Evolutionary conservation across 1,140 invertebrate species (phyloP), one percentile per base, ranked within the genome.

Genomic region (Drosophila serrata): DNA sequence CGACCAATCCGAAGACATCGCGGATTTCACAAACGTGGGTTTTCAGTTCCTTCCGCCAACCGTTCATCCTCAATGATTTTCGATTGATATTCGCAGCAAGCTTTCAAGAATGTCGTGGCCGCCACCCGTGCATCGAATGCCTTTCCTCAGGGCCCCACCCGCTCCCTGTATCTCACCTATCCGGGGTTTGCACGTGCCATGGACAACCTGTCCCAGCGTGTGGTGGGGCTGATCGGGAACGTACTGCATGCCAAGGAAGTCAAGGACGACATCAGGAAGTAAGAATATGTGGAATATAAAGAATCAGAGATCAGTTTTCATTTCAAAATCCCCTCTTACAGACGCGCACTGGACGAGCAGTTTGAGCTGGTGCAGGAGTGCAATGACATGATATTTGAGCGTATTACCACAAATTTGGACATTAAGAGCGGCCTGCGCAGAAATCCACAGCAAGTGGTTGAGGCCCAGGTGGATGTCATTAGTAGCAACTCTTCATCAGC

Each of bases 341-440:
- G 91, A 60, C 88, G 94, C 39, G 94, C 95, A 68, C 59, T 94
- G 4, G 95, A 97, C 49, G 96, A 97, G 70, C 96, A 95, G 82
- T 95, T 96, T 82, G 96, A 97, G 76, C 92, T 96, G 42, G 76
- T 97, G 11, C 93, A 95, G 31, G 96, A 97, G 82, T 94, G 95
- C 12, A 97, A 97, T 93, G 97, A 98, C 92, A 93, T 94, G 29
- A 94, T 97, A n/a, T 92, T 97, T n/a, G 97, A 98, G 88, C 94
- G 95, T 91, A 95, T 97, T 37, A 96, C 96, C 86, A 95, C 94
- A 90, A 93, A 93, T 73, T 94, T 97, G 79, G 96, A 97, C 92
- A 95, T 96, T 86, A 94, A 96, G 37, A 94, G 94, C 85, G 96
- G 96, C 1, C 55, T 65, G 15, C 62, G 78, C n/a, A 51, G 77